A percentile compares a stretch with the other conserved stretches of the same genome.
phyloP scores from a whole-genome alignment of 37 sponge, comb jelly and placozoan genomes.

The Spongilla lacustris region DNA sequence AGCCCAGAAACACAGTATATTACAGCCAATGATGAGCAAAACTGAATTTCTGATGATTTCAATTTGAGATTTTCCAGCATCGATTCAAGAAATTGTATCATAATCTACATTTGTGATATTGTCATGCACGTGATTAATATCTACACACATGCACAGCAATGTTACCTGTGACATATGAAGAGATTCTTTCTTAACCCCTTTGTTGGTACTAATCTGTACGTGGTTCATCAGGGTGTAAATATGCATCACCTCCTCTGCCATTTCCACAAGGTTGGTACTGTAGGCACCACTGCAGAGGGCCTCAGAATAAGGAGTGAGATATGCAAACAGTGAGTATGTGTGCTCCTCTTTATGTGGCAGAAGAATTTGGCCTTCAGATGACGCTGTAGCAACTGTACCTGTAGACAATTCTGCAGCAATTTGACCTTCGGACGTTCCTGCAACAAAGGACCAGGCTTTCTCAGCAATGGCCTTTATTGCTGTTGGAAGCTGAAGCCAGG shows the following conservation, averaged over 20 bases:
- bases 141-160: neutral
- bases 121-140: neutral
- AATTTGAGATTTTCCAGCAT: neutral
- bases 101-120: neutral
- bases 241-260: neutral
- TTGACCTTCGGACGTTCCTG: neutral
- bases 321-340: neutral
- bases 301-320: neutral
- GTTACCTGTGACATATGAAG: neutral
- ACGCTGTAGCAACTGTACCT: too few relatives aligned
- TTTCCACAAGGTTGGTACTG: neutral
- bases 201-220: neutral
- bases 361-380: too few relatives aligned
- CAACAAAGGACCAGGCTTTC: neutral
- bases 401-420: neutral
- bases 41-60: neutral
- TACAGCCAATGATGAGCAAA: neutral
- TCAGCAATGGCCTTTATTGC: neutral
- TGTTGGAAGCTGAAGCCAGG: neutral
- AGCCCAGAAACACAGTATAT: neutral
- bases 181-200: neutral
- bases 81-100: neutral
- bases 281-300: neutral
- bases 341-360: neutral
- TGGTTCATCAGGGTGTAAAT: neutral